Percentiles rank a stretch among this genome's conserved stretches.
These are phyloP conservation scores for Enteromius argenteus DNA, from an alignment of 2,797 vertebrate genomes.

Conservation along the genomic window DNA sequence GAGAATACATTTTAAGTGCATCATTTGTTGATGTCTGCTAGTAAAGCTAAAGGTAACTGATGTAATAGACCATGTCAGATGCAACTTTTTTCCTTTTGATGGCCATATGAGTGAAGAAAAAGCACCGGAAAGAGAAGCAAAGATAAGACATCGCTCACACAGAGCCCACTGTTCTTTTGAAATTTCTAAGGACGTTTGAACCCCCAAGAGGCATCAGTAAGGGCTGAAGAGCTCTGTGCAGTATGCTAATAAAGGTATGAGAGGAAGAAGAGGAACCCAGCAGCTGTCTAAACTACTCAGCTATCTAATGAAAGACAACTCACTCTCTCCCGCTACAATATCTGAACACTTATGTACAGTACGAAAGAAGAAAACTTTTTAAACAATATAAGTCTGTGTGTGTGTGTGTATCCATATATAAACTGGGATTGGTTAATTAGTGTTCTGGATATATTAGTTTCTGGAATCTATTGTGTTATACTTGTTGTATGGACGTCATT, in stretches of 20 bases:
- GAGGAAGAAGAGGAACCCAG: background rate
- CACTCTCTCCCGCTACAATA: background rate
- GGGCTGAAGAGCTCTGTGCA: background rate
- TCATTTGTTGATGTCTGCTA: background rate
- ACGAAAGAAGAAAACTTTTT: background rate
- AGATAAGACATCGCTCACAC: background rate
- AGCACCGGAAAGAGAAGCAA: background rate
- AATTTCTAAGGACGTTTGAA: background rate
- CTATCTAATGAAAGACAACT: background rate
- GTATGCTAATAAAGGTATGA: background rate
- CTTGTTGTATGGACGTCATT: background rate
- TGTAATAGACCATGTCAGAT: background rate
- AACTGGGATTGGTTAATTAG: background rate
- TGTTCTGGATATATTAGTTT: background rate
- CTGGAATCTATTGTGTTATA: background rate
- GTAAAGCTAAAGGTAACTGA: background rate
- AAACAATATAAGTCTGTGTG: background rate
- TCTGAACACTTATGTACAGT: background rate
- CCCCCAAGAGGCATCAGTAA: constrained; percentile 12
- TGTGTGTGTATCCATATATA: background rate
- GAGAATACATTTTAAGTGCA: background rate
- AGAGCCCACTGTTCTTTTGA: constrained; percentile 1
- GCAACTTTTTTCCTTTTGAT: background rate
- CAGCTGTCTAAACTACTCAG: background rate
- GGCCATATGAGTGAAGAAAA: background rate